Evolutionary conservation across 64 coral and sea anemone species (phyloP).

Genomic region (Montipora capricornis): DNA sequence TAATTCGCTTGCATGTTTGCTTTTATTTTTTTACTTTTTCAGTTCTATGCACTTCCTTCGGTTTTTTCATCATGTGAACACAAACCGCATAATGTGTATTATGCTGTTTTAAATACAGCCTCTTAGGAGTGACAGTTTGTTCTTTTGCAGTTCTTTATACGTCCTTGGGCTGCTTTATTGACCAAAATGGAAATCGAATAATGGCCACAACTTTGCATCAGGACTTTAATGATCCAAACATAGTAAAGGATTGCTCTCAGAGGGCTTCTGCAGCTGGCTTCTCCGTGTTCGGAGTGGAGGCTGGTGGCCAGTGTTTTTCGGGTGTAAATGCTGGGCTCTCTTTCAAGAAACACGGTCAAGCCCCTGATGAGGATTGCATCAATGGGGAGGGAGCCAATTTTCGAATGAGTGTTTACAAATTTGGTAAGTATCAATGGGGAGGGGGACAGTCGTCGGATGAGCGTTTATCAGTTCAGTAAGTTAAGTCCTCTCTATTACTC

Average conservation of each 20-base stretch:
- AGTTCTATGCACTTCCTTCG: too few species aligned
- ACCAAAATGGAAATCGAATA: not conserved
- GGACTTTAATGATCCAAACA: not conserved
- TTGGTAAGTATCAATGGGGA: too few species aligned
- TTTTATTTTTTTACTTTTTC: too few species aligned
- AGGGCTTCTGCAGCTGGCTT: not conserved
- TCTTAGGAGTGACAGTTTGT: too few species aligned
- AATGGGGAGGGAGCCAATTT: slow-evolving; percentile 26
- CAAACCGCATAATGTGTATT: too few species aligned
- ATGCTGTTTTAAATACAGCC: too few species aligned
- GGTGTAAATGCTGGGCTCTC: slow-evolving; percentile 1
- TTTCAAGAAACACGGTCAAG: slow-evolving; percentile 10
- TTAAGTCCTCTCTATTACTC: not conserved
- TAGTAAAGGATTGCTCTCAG: slow-evolving; percentile 8
- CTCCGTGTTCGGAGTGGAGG: slow-evolving; percentile 34
- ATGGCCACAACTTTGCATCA: not conserved
- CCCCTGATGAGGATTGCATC: not conserved
- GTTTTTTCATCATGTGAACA: too few species aligned
- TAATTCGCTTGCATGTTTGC: too few species aligned
- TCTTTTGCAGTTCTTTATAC: not conserved
- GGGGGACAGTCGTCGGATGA: too few species aligned
- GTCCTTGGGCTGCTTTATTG: not conserved
- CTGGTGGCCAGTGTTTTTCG: slow-evolving; percentile 17
- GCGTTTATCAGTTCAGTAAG: slow-evolving; percentile 22
- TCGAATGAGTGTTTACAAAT: not conserved